Percentiles rank a stretch among this genome's conserved stretches.
phyloP scores from a whole-genome alignment of 2,797 vertebrate species.

The Sus cebifrons region DNA sequence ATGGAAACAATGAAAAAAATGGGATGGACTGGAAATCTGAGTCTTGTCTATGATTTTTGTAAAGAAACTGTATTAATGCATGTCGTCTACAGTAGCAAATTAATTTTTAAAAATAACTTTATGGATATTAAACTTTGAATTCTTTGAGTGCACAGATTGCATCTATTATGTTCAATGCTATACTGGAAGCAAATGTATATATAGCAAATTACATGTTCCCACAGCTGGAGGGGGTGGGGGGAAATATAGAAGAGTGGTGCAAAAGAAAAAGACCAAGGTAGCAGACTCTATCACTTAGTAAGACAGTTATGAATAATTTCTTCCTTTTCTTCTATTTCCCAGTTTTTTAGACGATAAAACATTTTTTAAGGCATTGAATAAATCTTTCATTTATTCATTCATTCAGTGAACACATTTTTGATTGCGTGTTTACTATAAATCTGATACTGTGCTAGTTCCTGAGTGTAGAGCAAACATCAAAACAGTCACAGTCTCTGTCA shows the following conservation, averaged over 20 bases:
- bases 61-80: neutral
- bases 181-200: neutral
- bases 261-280: constrained; percentile 25
- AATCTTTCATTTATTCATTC: neutral
- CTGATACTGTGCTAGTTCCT: neutral
- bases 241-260: neutral
- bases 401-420: neutral
- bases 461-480: neutral
- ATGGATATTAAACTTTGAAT: constrained; percentile 50
- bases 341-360: neutral
- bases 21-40: constrained; percentile 3
- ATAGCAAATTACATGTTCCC: neutral
- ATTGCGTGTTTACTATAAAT: neutral
- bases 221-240: neutral
- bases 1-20: constrained; percentile 19
- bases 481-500: neutral
- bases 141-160: neutral
- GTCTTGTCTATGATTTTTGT: neutral
- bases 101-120: constrained; percentile 44
- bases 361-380: neutral
- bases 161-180: constrained; percentile 23
- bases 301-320: neutral
- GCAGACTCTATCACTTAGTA: neutral
- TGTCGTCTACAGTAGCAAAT: constrained; percentile 24
- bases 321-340: constrained; percentile 31